Evolutionary conservation across 1,140 invertebrate genomes (phyloP), one percentile per base, ranked within the genome.

Genomic region (Solenopsis invicta): DNA sequence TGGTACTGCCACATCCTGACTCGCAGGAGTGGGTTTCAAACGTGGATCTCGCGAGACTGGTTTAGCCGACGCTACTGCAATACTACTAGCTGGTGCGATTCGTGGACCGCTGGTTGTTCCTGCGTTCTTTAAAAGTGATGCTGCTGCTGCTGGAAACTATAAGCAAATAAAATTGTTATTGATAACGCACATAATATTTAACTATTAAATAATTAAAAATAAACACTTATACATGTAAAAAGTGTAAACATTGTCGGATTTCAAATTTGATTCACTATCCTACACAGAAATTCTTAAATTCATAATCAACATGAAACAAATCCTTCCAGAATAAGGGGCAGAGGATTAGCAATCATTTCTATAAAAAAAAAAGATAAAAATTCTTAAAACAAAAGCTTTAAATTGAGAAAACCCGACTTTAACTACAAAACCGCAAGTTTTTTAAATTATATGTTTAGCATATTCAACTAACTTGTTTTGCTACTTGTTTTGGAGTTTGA

Each of bases 31-130:
- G 41, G 95, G 82, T 80, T 96, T 93, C 54, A 97, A 90, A 45
- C 97, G 96, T 13, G 97, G 97, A 95, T 97, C 97, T 13, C 97
- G 94, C 4, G 95, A 95, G 8, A 94, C 82, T 29, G 93, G 95
- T 9, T 95, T 95, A 13, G 96, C 96, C 0, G 96, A 95, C 16
- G 95, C 96, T 2, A 97, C 93, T 61, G 97, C 93, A 21, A 96
- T 96, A 34, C 96, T 96, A 93, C 96, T 97, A 10, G 97, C 97
- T 37, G 97, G 97, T 71, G 97, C 96, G 81, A 97, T 97, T 87
- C 96, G 96, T 4, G 96, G 94, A 41, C 96, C 95, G 54, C 91
- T 94, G 59, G 87, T 93, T 9, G 90, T 85, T 34, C 88, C 91
- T 10, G 90, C 91, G 12, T 93, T 92, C 81, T 95, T 95, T 52